Evolutionary conservation across 2,888 invertebrate species (phyloP).

Genomic region (Embidobia sp.): DNA sequence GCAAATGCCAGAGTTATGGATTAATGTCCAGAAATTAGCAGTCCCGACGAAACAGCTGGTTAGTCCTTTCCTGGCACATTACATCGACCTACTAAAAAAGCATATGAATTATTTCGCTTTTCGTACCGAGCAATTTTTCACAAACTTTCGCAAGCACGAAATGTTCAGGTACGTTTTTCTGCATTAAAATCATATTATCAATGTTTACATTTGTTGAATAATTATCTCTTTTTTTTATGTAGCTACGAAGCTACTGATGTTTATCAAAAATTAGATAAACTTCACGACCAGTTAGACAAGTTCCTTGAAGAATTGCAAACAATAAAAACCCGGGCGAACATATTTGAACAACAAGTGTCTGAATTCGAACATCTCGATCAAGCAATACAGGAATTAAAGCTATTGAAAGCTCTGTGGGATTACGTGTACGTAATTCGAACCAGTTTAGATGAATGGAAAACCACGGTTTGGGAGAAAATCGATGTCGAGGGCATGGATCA

Average conservation of each 20-base stretch:
- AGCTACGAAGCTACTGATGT: slow-evolving; percentile 85
- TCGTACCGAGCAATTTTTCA: slow-evolving; percentile 89
- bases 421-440: slow-evolving; percentile 91
- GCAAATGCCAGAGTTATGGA: slow-evolving; percentile 93
- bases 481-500: slow-evolving; percentile 97
- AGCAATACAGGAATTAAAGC: slow-evolving; percentile 89
- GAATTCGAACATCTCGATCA: slow-evolving; percentile 90
- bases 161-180: slow-evolving; percentile 83
- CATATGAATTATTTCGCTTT: slow-evolving; percentile 91
- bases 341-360: slow-evolving; percentile 93
- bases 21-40: slow-evolving; percentile 90
- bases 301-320: slow-evolving; percentile 87
- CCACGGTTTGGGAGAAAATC: slow-evolving; percentile 95
- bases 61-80: slow-evolving; percentile 93
- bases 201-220: too few relatives aligned
- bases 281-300: slow-evolving; percentile 85
- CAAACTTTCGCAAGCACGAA: slow-evolving; percentile 85
- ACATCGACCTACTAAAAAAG: slow-evolving; percentile 93
- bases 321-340: slow-evolving; percentile 87
- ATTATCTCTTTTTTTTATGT: too few relatives aligned
- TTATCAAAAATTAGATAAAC: slow-evolving; percentile 87
- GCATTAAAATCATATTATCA: too few relatives aligned
- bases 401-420: slow-evolving; percentile 94
- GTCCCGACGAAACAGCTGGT: slow-evolving; percentile 92
- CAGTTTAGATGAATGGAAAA: slow-evolving; percentile 95